A percentile compares a stretch with the other conserved stretches of the same genome.
Conservation (phyloP, 2,113 vertebrate genomes). For the Conger conger region DNA sequence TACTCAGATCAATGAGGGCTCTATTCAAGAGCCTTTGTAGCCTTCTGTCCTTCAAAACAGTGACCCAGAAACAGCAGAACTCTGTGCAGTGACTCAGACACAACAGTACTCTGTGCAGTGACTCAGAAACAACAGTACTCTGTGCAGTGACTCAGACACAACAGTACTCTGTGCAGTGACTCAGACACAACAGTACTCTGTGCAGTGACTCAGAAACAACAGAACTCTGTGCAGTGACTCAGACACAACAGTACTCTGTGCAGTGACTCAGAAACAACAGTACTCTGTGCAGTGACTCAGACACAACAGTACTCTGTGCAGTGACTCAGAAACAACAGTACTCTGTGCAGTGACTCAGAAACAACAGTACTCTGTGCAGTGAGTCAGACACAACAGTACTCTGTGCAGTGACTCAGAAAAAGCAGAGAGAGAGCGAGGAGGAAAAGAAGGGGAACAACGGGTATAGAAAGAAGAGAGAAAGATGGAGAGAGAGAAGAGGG, state of each 20-base stretch:
- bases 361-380: too few species aligned
- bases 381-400: conserved; percentile 12
- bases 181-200: too few species aligned
- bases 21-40: conserved; percentile 55
- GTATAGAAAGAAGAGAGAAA: too few species aligned
- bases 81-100: conserved; percentile 51
- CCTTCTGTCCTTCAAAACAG: conserved; percentile 53
- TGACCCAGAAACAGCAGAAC: conserved; percentile 13
- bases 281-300: conserved; percentile 51
- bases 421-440: too few species aligned
- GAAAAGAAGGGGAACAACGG: too few species aligned
- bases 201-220: too few species aligned
- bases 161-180: neutral
- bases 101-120: conserved; percentile 17
- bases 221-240: conserved; percentile 48
- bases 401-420: conserved; percentile 53
- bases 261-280: too few species aligned
- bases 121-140: conserved; percentile 9
- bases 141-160: too few species aligned
- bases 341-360: conserved; percentile 53
- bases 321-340: too few species aligned
- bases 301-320: too few species aligned
- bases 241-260: too few species aligned
- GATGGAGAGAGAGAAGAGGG: too few species aligned
- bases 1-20: conserved; percentile 58